Conservation (phyloP, 2,113 vertebrate genomes). For the Laticauda colubrina region DNA sequence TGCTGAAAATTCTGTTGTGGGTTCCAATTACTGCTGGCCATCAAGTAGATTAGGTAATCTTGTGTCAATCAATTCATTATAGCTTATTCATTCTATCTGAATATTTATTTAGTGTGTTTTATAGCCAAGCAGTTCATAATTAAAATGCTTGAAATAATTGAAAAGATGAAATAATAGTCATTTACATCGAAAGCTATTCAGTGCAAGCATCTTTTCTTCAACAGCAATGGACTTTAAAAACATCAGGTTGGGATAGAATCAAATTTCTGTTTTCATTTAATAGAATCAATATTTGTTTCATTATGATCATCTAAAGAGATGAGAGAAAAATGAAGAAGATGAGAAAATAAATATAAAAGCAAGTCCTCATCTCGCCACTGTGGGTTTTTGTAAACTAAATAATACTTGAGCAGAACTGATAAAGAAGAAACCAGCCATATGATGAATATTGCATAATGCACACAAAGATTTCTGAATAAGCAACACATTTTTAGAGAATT, state of each 20-base stretch:
- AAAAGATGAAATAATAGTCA: background rate
- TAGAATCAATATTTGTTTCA: constrained; percentile 59
- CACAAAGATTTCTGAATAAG: constrained; percentile 59
- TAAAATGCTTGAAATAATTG: background rate
- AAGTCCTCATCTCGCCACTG: constrained; percentile 61
- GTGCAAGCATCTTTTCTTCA: background rate
- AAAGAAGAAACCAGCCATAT: constrained; percentile 69
- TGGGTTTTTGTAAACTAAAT: constrained; percentile 67
- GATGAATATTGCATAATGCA: constrained; percentile 67
- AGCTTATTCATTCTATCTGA: background rate
- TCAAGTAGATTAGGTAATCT: background rate
- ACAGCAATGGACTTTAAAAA: background rate
- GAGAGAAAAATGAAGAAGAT: constrained; percentile 60
- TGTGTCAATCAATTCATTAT: background rate
- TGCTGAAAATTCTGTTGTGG: background rate
- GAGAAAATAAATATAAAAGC: constrained; percentile 66
- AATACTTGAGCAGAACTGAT: constrained; percentile 63
- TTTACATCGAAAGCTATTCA: background rate
- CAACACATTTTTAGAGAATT: constrained; percentile 65
- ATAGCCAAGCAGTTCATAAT: background rate
- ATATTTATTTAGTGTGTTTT: background rate
- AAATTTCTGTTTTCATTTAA: constrained; percentile 35
- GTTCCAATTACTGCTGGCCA: background rate
- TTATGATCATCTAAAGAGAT: constrained; percentile 59
- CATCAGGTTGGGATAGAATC: background rate